Percentiles rank a stretch among this genome's conserved stretches.
Conservation (phyloP, 2,888 invertebrate species). For the Luperina testacea region DNA sequence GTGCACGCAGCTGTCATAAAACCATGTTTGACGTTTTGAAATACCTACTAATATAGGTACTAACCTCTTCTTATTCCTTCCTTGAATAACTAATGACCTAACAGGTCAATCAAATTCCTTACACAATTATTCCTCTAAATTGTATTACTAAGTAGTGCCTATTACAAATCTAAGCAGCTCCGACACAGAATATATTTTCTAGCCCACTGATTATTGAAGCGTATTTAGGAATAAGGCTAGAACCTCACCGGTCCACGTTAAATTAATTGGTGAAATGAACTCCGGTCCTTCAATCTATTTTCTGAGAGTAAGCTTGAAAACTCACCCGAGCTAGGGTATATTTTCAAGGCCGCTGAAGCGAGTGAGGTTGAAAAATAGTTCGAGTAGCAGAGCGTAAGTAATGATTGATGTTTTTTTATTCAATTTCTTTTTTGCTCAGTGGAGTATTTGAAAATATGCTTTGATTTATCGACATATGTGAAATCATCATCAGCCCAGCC, state of each 20-base stretch:
- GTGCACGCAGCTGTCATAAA: too few relatives aligned
- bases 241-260: conserved; percentile 15
- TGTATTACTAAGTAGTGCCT: neutral
- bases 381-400: neutral
- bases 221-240: conserved; percentile 39
- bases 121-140: neutral
- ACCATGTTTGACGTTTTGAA: too few relatives aligned
- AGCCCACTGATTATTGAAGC: conserved; percentile 39
- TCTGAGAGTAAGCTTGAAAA: conserved; percentile 21
- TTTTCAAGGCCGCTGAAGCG: conserved; percentile 51
- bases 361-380: conserved; percentile 41
- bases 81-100: neutral
- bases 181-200: conserved; percentile 37
- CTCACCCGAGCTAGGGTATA: conserved; percentile 16
- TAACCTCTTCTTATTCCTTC: neutral
- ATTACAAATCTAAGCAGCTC: neutral
- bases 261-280: conserved; percentile 52
- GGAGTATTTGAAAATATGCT: neutral
- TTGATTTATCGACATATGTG: neutral
- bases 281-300: conserved; percentile 41
- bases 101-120: neutral
- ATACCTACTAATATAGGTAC: neutral
- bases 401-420: conserved; percentile 9
- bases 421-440: neutral
- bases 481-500: neutral